Evolutionary conservation across 1,140 invertebrate species (phyloP).

Genomic region (Drosophila quadrilineata): DNA sequence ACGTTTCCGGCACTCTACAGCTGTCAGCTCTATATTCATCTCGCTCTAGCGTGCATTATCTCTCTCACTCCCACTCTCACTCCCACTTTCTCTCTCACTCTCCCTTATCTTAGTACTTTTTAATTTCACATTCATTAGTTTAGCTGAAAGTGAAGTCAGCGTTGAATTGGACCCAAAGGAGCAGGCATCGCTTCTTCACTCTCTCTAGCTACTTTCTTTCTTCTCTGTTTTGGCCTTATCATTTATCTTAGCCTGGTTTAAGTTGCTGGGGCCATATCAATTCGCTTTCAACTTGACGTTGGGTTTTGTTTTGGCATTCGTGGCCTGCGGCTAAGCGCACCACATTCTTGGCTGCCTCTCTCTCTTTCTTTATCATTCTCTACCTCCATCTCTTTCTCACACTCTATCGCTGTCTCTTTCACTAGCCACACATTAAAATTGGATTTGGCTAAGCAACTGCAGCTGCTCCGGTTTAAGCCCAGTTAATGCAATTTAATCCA

Average conservation of each 20-base stretch:
- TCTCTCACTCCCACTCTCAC: neutral
- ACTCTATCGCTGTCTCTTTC: neutral
- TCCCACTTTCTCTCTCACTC: neutral
- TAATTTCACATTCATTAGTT: conserved; percentile 70
- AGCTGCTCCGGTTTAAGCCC: conserved; percentile 51
- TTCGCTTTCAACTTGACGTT: conserved; percentile 40
- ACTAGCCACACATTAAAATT: conserved; percentile 60
- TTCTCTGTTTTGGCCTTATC: conserved; percentile 60
- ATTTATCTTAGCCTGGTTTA: conserved; percentile 58
- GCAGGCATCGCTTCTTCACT: neutral
- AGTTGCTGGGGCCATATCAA: conserved; percentile 43
- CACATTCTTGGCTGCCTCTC: conserved; percentile 27
- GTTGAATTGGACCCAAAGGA: conserved; percentile 6
- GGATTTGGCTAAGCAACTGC: conserved; percentile 57
- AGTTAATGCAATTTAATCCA: conserved; percentile 51
- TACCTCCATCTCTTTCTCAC: too few species aligned
- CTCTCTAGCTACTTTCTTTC: conserved; percentile 4
- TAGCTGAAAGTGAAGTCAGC: conserved; percentile 32
- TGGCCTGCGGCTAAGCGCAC: conserved; percentile 51
- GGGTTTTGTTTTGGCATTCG: conserved; percentile 52
- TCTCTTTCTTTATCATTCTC: neutral
- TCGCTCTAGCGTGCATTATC: too few species aligned
- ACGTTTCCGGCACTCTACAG: conserved; percentile 10
- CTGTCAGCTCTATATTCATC: neutral
- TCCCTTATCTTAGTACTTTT: conserved; percentile 18